Evolutionary conservation across 30 jellyfish, hydroid and myxozoan species (phyloP), one percentile per base, ranked within the genome.

Genomic region (Sanderia malayensis): DNA sequence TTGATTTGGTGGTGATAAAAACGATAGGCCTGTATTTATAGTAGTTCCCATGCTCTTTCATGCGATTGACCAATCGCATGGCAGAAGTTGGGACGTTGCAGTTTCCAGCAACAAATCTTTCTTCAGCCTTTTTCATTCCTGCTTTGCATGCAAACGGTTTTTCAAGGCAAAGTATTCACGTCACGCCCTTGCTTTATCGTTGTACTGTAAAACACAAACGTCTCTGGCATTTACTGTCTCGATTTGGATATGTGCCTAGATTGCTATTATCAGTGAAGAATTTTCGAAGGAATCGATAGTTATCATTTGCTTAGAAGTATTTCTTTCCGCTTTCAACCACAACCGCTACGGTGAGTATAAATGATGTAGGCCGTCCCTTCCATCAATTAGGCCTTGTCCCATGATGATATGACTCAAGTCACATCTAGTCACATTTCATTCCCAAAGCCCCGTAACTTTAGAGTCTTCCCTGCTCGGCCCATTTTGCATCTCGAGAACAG

Each of bases 91-190:
- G 64, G 64, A 49, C 64, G 64, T 4, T 49, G 64, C 25, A 49
- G 64, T 49, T 49, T 37, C n/a, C 55, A 19, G 64, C 64, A 49
- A 49, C 64, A 49, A 49, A 4, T 24, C 18, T 49, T 49, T 49
- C 8, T 8, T 6, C 8, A 8, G 55, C 77, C 73, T 66, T n/a
- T 64, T 61, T 45, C 65, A 18, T 30, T 44, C 52, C 62, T 32
- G 70, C 46, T 53, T 82, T 76, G 88, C 88, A 63, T 76, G 88
- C 82, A 64, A 71, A 78, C 89, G 89, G 69, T 11, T 46, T 63
- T 57, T 21, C 77, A 46, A 55, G 45, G 66, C 76, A 9, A 46
- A 46, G 30, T 57, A 4, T 52, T 52, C 69, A 17, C 15, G 89
- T 53, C 89, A 78, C 89, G 89, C 89, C 89, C 89, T 63, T 63